phyloP scores from a whole-genome alignment of 53 echinoderm and acorn worm genomes.

The Henricia sp. region DNA sequence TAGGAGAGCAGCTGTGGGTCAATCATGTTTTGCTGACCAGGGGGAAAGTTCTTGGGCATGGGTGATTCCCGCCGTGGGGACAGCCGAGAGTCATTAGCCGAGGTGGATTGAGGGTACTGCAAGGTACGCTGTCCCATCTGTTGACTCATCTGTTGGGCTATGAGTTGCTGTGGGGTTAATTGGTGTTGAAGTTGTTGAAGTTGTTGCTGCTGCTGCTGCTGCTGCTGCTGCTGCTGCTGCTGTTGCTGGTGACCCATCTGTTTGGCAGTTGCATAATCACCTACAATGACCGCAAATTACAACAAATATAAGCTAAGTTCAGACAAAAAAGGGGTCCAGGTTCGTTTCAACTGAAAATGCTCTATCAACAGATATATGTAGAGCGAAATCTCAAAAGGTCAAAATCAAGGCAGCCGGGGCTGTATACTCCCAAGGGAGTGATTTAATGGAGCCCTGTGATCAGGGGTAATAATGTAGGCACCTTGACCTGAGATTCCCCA shows the following conservation, averaged over 20 bases:
- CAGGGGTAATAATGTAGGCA: too few species aligned
- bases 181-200: constrained; percentile 43
- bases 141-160: constrained; percentile 15
- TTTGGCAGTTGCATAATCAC: constrained; percentile 90
- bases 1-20: constrained; percentile 51
- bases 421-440: too few species aligned
- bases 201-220: constrained; percentile 37
- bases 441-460: too few species aligned
- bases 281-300: not conserved
- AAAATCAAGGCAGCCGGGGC: too few species aligned
- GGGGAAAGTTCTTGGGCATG: constrained; percentile 24
- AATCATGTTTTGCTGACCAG: constrained; percentile 33
- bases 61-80: constrained; percentile 75
- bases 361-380: too few species aligned
- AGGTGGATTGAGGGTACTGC: constrained; percentile 66
- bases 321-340: not conserved
- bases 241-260: constrained; percentile 80
- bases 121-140: constrained; percentile 27
- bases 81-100: constrained; percentile 70
- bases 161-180: constrained; percentile 28
- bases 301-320: not conserved
- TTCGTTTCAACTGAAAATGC: too few species aligned
- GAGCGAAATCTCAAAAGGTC: too few species aligned
- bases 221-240: constrained; percentile 30
- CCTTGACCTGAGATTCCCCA: too few species aligned